These are phyloP conservation scores for Siniperca obscura DNA, from an alignment of 2,797 vertebrate species.

Conservation along the genomic window DNA sequence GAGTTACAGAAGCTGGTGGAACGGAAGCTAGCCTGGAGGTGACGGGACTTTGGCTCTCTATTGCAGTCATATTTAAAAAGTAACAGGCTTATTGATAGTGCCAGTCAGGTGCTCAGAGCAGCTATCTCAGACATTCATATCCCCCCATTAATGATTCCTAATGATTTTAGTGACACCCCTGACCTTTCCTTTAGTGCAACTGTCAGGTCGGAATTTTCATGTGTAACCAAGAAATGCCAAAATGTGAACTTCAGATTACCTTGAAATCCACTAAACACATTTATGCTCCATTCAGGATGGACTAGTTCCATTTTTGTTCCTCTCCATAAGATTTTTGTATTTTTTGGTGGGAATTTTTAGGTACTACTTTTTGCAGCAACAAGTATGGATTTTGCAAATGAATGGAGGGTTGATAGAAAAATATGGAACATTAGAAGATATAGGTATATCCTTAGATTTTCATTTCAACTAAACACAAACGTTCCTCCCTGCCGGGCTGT, in stretches of 20 bases:
- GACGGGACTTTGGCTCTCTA: neutral
- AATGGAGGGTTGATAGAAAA: neutral
- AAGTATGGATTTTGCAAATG: neutral
- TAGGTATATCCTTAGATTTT: conserved; percentile 18
- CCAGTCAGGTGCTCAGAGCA: neutral
- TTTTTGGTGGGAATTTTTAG: no score
- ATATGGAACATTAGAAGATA: neutral
- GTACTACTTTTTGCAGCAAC: neutral
- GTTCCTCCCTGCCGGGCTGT: conserved; percentile 20
- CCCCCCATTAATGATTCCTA: no score
- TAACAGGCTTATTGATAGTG: neutral
- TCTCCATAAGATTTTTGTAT: neutral
- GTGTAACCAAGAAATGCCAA: neutral
- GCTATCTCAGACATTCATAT: neutral
- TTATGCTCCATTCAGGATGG: neutral
- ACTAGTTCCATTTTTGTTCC: neutral
- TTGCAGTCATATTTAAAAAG: neutral
- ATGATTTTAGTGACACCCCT: neutral
- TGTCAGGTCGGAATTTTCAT: neutral
- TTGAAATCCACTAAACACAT: neutral
- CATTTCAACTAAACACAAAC: conserved; percentile 36
- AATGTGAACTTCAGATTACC: neutral
- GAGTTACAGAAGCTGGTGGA: no score
- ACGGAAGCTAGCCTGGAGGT: neutral
- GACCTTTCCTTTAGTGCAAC: neutral